Base-by-base conservation (phyloP, 37 sponge, comb jelly and placozoan genomes). In the Mnemiopsis leidyi region DNA sequence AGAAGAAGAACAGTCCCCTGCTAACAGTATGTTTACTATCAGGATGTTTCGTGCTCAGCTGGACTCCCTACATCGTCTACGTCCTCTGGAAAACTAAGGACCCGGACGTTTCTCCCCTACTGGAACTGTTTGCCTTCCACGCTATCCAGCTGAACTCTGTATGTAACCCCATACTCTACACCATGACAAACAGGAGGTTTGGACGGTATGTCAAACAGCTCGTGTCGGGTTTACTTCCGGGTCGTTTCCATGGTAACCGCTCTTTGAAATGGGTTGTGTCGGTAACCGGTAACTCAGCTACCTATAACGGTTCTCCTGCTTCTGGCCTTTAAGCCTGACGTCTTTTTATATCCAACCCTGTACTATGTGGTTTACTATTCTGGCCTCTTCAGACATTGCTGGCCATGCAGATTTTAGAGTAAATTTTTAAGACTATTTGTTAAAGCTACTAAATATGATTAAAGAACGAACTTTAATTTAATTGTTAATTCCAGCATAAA, bases 141-240 rank as follows among this genome's bases (percentile, higher is more conserved):
- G 26, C 32, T 32, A 77, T 77, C 3, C 79, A 77, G 33, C 79
- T 77, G 36, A 77, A 77, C 79, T 28, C 79, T 13, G 26, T 77
- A 21, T 77, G 79, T 32, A 77, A 77, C 79, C 79, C 79, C 36
- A 34, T 77, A 28, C 79, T 77, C 35, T 77, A 77, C 79, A 77
- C 79, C 32, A 32, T 77, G 35, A 77, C 79, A 9, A 77, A 77
- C 36, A 1, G 36, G 36, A 33, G 79, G 35, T 77, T 77, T 77
- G 79, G 79, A 34, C 1, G 35, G 79, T 77, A 77, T 77, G 79
- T 77, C 2, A 32, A 36, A 36, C 5, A 32, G 32, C 20, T 77
- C 1, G 36, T 32, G 3, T 9, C 20, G 18, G 79, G 79, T 16
- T 31, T 77, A 20, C 3, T 23, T 28, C 73, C 73, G 73, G 13